A percentile compares a stretch with the other conserved stretches of the same genome.
Evolutionary conservation across 2,797 vertebrate species (phyloP).

Genomic region (Myotis vivesi): DNA sequence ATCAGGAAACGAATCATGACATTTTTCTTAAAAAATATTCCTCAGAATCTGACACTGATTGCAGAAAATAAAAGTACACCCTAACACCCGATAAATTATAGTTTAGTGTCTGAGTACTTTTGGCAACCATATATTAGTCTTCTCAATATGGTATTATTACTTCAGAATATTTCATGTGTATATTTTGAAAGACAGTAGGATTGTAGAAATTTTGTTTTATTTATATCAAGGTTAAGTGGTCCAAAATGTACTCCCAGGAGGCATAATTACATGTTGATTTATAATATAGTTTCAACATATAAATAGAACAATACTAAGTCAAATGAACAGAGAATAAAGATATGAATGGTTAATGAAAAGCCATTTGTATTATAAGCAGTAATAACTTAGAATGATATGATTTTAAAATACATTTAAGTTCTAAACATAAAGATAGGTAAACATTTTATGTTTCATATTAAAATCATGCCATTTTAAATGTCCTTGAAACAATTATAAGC

Average conservation of each 20-base stretch:
- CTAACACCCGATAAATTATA: neutral
- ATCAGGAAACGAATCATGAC: neutral
- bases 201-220: slow-evolving; percentile 31
- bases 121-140: slow-evolving; percentile 41
- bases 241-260: slow-evolving; percentile 24
- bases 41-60: neutral
- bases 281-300: slow-evolving; percentile 27
- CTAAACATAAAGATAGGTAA: neutral
- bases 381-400: neutral
- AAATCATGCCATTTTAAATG: neutral
- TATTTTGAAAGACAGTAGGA: slow-evolving; percentile 31
- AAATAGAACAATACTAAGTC: slow-evolving; percentile 49
- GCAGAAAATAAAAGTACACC: neutral
- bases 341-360: slow-evolving; percentile 11
- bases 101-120: neutral
- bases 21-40: slow-evolving; percentile 38
- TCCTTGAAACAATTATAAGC: neutral
- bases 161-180: slow-evolving; percentile 16
- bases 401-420: slow-evolving; percentile 6
- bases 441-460: neutral
- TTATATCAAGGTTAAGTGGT: slow-evolving; percentile 25
- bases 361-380: neutral
- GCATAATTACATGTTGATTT: slow-evolving; percentile 25
- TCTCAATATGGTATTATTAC: slow-evolving; percentile 45
- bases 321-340: slow-evolving; percentile 14